Base-by-base conservation (phyloP, 2,113 vertebrate species). In the Egretta garzetta region DNA sequence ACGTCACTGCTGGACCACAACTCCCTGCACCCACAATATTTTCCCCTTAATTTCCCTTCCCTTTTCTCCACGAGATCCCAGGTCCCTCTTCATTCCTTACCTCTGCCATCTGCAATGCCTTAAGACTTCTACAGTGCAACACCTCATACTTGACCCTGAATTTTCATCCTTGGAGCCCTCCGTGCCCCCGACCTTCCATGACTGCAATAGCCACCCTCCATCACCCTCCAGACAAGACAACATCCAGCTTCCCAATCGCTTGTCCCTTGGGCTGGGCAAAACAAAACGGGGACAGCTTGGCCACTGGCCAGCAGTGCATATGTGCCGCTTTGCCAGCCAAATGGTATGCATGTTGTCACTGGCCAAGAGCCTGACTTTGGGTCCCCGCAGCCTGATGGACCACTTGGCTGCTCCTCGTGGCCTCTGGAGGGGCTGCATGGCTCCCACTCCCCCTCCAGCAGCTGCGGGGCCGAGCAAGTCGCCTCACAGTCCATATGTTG, bases 401-500 rank as follows among this genome's bases (percentile, higher is more conserved):
- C 45, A 2, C 62, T 26, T 88, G 88, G 62, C 91, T 83, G 71
- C 52, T 88, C 32, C 62, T 45, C 0, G 0, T 33, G 71, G 70
- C 52, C 64, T 87, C 90, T 90, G 77, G 59, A 88, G 60, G 1
- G n/a, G 18, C 43, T 2, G 0, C 0, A 0, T 0, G 4, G 24
- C 52, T 67, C 60, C 32, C 26, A 21, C 9, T 27, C 11, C 17
- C 26, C 28, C 15, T 50, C 47, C 30, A 56, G 88, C 81, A 86
- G 52, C 90, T 88, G 79, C 0, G 0, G 55, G 49, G 41, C 12
- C 1, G 1, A 66, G 53, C n/a, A 43, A 33, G 15, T 41, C 0
- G 0, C 73, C 70, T 55, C 81, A 59, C 0, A 1, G 39, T 49
- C 49, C 35, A 12, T 33, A 56, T 56, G 66, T 11, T 75, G 50